Evolutionary conservation across 2,797 vertebrate species (phyloP), one percentile per base, ranked within the genome.

Genomic region (Pangasius mekongensis): DNA sequence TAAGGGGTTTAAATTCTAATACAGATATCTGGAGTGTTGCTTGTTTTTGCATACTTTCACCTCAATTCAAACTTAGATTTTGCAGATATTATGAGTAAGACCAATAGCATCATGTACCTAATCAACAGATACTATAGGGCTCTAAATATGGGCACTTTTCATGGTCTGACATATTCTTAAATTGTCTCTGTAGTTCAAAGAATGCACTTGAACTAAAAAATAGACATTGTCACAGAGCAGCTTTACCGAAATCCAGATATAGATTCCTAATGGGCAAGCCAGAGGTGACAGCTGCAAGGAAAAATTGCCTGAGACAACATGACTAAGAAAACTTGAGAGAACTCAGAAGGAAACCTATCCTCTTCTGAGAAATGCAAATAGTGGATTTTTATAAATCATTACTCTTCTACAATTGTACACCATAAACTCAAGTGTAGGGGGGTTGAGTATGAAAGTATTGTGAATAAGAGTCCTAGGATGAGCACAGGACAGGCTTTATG

Each of bases 401-500:
- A 10, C 30, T 80, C 33, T 60, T 82, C 54, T 60, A 62, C 33
- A 82, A 9, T n/a, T 9, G 11, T 27, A 64, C 20, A 16, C 49
- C 0, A 2, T 8, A 39, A 43, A 39, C 3, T 64, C 5, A 3
- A 5, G 9, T 36, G 54, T 39, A 62, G 14, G 5, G 1, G 20
- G 22, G 20, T 60, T 39, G 2, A 27, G 36, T 43, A 36, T 3
- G 27, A 47, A 14, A 20, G 39, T 83, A 47, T 47, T 83, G 54
- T 58, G 30, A 80, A 62, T 27, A 77, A 49, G 56, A 82, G 10
- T 62, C 6, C 13, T 30, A 8, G 39, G 14, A 27, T 83, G 36
- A 83, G 36, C 81, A 66, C 81, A 83, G 60, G 39, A 83, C 14
- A 66, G 39, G 60, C 6, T 83, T 83, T 64, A 47, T 30, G 16